Evolutionary conservation across 2,113 vertebrate genomes (phyloP).

Genomic region (Climacteris rufus): DNA sequence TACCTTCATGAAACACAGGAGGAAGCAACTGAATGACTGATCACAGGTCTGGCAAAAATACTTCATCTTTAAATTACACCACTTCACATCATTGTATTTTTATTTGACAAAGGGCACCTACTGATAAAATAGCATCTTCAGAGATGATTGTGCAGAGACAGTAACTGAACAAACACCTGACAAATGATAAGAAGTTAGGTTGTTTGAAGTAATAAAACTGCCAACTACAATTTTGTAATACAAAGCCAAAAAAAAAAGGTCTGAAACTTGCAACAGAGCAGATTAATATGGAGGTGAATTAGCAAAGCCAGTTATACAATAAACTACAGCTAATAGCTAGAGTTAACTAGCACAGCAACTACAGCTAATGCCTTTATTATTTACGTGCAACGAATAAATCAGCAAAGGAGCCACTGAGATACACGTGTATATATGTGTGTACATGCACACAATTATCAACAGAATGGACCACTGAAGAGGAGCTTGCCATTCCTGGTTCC

Average conservation of each 20-base stretch:
- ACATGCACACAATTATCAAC: not conserved
- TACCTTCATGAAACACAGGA: not conserved
- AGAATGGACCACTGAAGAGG: not conserved
- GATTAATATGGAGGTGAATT: not conserved
- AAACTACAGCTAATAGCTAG: not conserved
- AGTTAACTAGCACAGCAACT: not conserved
- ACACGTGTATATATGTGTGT: accelerated
- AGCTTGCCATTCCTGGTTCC: not conserved
- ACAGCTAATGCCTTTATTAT: not conserved
- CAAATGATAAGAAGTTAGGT: not conserved
- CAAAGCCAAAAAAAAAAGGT: not conserved
- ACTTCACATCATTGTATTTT: not conserved
- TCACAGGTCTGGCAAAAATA: not conserved
- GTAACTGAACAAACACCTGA: not conserved
- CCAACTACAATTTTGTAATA: not conserved
- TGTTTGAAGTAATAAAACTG: not conserved
- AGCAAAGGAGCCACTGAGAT: not conserved
- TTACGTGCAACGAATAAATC: not conserved
- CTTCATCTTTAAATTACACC: conserved; percentile 1
- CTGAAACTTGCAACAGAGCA: not conserved
- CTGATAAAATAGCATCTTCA: not conserved
- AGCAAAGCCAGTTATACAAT: not conserved
- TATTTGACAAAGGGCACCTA: not conserved
- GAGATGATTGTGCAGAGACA: not conserved
- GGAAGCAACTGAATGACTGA: not conserved